Percentiles rank a stretch among this genome's conserved stretches.
phyloP scores from a whole-genome alignment of 92 coral and sea anemone genomes.

The Pocillopora grandis region DNA sequence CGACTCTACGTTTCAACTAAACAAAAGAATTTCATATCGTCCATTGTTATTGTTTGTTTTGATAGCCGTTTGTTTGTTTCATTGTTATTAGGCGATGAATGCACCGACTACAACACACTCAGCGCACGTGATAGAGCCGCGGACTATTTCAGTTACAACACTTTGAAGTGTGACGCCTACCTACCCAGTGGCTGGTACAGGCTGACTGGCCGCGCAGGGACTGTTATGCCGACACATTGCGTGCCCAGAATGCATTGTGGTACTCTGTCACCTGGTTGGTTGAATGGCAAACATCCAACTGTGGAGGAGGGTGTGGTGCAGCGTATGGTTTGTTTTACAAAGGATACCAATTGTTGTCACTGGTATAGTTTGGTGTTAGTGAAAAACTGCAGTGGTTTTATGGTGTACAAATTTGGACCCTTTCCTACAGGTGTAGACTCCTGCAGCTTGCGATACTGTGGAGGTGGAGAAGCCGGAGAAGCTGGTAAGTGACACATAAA shows the following conservation, averaged over 20 bases:
- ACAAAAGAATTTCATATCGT: neutral
- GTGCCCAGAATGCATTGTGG: conserved; percentile 43
- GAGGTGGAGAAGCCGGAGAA: conserved; percentile 4
- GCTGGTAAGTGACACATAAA: neutral
- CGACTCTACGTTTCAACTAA: neutral
- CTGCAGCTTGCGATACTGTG: conserved; percentile 41
- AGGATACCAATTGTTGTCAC: conserved; percentile 23
- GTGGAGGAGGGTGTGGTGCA: conserved; percentile 39
- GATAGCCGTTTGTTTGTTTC: neutral
- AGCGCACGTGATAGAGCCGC: conserved; percentile 36
- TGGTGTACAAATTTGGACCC: conserved; percentile 32
- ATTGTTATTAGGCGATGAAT: conserved; percentile 10
- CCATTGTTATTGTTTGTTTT: neutral
- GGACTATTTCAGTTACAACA: conserved; percentile 42
- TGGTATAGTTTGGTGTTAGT: conserved; percentile 34
- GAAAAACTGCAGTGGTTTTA: conserved; percentile 33
- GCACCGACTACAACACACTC: conserved; percentile 12
- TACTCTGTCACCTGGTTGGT: conserved; percentile 45
- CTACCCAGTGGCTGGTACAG: conserved; percentile 38
- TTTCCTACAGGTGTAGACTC: neutral
- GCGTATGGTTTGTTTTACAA: conserved; percentile 38
- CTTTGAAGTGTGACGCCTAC: conserved; percentile 44
- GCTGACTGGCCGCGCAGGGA: conserved; percentile 36
- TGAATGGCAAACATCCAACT: conserved; percentile 44
- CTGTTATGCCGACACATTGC: conserved; percentile 34